Conservation (phyloP, 2,113 vertebrate species). For the Silurus meridionalis region DNA sequence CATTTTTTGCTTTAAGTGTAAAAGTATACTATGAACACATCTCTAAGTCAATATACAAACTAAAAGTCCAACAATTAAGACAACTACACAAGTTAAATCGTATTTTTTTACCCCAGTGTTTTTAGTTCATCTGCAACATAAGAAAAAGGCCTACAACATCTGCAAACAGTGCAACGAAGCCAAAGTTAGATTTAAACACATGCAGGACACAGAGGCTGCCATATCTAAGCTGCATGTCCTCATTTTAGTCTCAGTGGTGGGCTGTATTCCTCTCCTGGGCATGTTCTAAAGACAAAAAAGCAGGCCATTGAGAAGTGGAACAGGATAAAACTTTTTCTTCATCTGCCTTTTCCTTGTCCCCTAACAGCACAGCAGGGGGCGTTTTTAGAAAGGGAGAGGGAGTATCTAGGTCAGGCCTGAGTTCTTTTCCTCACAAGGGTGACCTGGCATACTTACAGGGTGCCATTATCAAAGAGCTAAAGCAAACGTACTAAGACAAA, state of each 20-base stretch:
- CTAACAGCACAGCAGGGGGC: slow-evolving; percentile 35
- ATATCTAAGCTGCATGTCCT: slow-evolving; percentile 22
- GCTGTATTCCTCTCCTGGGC: slow-evolving; percentile 36
- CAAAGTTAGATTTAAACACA: slow-evolving; percentile 1
- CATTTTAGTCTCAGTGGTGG: slow-evolving; percentile 35
- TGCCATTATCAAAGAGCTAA: slow-evolving; percentile 18
- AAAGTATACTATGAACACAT: neutral
- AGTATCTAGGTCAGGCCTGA: slow-evolving; percentile 54
- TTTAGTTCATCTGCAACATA: neutral
- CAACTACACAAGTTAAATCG: neutral
- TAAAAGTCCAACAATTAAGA: neutral
- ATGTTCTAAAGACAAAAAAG: slow-evolving; percentile 60
- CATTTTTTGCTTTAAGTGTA: neutral
- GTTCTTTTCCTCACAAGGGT: slow-evolving; percentile 7
- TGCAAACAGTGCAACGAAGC: neutral
- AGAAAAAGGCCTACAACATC: neutral
- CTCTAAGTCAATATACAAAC: neutral
- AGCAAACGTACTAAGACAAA: neutral
- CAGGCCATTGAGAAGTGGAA: slow-evolving; percentile 68
- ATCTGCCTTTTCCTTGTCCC: slow-evolving; percentile 48
- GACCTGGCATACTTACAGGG: slow-evolving; percentile 18
- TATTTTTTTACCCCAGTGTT: neutral
- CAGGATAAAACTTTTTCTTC: slow-evolving; percentile 54
- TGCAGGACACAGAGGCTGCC: slow-evolving; percentile 2
- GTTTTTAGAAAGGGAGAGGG: slow-evolving; percentile 46